A percentile compares a stretch with the other conserved stretches of the same genome.
Evolutionary conservation across 2,797 vertebrate genomes (phyloP).

Genomic region (Hippocampus kuda): DNA sequence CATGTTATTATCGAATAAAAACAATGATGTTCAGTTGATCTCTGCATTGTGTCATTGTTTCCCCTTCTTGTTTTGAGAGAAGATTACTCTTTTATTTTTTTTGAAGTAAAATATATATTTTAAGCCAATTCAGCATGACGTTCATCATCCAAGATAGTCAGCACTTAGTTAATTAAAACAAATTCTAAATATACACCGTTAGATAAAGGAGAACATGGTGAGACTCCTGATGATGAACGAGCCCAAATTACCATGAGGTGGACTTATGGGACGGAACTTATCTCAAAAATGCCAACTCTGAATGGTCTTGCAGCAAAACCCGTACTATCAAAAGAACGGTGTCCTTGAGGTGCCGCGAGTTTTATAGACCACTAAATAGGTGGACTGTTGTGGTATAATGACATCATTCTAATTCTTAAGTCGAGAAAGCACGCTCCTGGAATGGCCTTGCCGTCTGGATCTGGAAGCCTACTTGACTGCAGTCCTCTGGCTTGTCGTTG

Average conservation of each 20-base stretch:
- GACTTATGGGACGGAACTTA: not conserved
- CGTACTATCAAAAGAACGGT: not conserved
- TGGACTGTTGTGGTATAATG: not conserved
- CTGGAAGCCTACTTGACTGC: not conserved
- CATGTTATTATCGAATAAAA: constrained; percentile 31
- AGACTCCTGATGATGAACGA: not conserved
- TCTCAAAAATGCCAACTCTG: not conserved
- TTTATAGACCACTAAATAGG: not conserved
- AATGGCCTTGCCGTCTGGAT: not conserved
- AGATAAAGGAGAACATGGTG: not conserved
- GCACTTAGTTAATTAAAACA: not conserved
- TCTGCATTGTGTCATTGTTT: not conserved
- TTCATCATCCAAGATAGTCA: not conserved
- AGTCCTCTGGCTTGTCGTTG: not conserved
- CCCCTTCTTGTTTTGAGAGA: not conserved
- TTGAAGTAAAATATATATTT: not conserved
- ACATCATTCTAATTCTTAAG: not conserved
- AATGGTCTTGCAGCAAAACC: not conserved
- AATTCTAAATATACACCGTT: too few relatives aligned
- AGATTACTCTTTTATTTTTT: not conserved
- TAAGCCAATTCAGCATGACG: not conserved
- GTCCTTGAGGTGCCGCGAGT: not conserved
- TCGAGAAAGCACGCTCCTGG: too few relatives aligned
- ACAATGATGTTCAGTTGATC: constrained; percentile 17
- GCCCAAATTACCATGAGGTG: not conserved